A percentile compares a stretch with the other conserved stretches of the same genome.
Conservation (phyloP, 2,888 invertebrate species). For the Ypsolopha sequella region DNA sequence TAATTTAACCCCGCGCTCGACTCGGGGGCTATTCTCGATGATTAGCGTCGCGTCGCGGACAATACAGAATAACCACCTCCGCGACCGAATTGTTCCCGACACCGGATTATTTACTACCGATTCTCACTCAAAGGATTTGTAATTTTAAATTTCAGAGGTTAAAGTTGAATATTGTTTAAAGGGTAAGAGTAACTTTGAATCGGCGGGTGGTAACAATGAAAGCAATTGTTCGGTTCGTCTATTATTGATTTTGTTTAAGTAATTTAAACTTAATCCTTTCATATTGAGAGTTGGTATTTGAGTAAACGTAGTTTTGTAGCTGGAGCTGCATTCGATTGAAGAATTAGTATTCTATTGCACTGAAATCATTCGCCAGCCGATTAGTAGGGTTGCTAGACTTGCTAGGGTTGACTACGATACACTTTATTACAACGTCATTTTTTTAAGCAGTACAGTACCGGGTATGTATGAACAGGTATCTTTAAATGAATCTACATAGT, state of each 20-base stretch:
- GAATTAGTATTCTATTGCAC: constrained; percentile 55
- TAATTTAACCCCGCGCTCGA: too few species aligned
- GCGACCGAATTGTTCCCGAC: constrained; percentile 51
- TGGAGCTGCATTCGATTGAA: constrained; percentile 37
- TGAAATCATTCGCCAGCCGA: constrained; percentile 35
- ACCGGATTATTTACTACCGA: constrained; percentile 39
- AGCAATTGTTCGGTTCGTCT: constrained; percentile 44
- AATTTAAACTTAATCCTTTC: constrained; percentile 23
- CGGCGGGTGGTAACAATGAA: constrained; percentile 66
- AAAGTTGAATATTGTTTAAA: constrained; percentile 10
- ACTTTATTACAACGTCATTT: too few species aligned
- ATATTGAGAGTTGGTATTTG: constrained; percentile 18
- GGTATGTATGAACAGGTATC: too few species aligned
- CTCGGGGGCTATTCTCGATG: neutral
- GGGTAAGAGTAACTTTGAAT: constrained; percentile 33
- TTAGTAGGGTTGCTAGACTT: too few species aligned
- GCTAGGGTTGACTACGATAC: constrained; percentile 19
- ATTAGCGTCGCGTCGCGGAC: constrained; percentile 17
- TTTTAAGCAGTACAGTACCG: too few species aligned
- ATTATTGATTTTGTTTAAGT: constrained; percentile 24
- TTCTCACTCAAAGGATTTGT: constrained; percentile 10
- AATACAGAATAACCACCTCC: constrained; percentile 21
- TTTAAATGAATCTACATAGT: too few species aligned
- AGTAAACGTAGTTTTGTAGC: constrained; percentile 3
- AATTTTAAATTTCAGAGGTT: constrained; percentile 10